A percentile compares a stretch with the other conserved stretches of the same genome.
phyloP scores from a whole-genome alignment of 2,888 invertebrate genomes.

The Clanis bilineata region DNA sequence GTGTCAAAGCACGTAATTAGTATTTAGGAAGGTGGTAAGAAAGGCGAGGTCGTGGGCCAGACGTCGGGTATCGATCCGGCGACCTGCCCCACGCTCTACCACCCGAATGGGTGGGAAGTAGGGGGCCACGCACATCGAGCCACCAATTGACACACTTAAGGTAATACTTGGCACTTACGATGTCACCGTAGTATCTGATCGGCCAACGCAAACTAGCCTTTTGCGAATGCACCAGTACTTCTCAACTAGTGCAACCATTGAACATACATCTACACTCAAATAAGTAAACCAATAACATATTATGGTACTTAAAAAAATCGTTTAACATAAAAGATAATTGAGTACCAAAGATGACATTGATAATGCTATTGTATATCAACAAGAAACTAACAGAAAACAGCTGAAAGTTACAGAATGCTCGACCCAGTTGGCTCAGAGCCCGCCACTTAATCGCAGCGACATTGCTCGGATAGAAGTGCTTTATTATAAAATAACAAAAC shows the following conservation, averaged over 20 bases:
- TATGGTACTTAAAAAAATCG: not conserved
- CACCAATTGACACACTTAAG: slow-evolving; percentile 82
- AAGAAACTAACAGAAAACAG: slow-evolving; percentile 38
- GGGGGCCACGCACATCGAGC: slow-evolving; percentile 78
- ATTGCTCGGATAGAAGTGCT: slow-evolving; percentile 2
- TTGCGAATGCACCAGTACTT: not conserved
- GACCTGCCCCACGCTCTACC: slow-evolving; percentile 79
- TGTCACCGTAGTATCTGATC: slow-evolving; percentile 26
- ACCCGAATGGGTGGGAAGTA: slow-evolving; percentile 50
- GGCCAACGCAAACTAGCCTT: slow-evolving; percentile 3
- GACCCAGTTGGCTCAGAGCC: slow-evolving; percentile 78
- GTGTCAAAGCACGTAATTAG: slow-evolving; percentile 83
- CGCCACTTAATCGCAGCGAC: slow-evolving; percentile 32
- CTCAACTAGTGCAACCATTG: not conserved
- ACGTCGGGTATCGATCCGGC: slow-evolving; percentile 85
- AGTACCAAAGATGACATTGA: not conserved
- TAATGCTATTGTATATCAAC: slow-evolving; percentile 16
- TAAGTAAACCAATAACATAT: too few species aligned
- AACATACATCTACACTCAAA: not conserved
- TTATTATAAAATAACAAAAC: not conserved
- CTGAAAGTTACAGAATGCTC: slow-evolving; percentile 73
- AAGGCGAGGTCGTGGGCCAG: slow-evolving; percentile 83
- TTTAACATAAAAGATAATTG: slow-evolving; percentile 8
- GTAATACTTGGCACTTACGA: slow-evolving; percentile 75
- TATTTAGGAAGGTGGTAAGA: slow-evolving; percentile 83